Evolutionary conservation across 2,113 vertebrate species (phyloP).

Genomic region (Perccottus glenii): DNA sequence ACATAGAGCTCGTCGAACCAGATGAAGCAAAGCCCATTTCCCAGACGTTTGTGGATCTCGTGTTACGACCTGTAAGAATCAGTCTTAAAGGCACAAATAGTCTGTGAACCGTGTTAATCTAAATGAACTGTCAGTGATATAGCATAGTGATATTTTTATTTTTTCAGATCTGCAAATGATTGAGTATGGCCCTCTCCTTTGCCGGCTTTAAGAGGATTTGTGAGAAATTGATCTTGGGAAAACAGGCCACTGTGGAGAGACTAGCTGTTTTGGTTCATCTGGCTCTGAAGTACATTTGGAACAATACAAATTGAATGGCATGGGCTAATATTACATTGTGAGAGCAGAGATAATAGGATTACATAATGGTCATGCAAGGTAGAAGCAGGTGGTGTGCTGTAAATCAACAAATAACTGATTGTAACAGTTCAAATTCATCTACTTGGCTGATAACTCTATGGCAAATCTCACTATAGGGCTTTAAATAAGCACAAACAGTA

Average conservation of each 20-base stretch:
- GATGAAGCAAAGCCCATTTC: slow-evolving; percentile 67
- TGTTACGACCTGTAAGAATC: slow-evolving; percentile 40
- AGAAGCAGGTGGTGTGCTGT: slow-evolving; percentile 30
- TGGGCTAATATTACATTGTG: slow-evolving; percentile 60
- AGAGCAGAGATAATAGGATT: slow-evolving; percentile 64
- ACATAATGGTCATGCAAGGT: slow-evolving; percentile 72
- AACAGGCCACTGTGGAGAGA: slow-evolving; percentile 24
- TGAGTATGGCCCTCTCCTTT: slow-evolving; percentile 31
- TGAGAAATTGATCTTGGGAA: not conserved
- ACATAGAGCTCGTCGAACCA: slow-evolving; percentile 68
- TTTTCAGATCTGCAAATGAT: not conserved
- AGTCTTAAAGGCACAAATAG: slow-evolving; percentile 51
- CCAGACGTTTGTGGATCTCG: slow-evolving; percentile 29
- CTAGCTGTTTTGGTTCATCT: slow-evolving; percentile 64
- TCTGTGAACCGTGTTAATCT: slow-evolving; percentile 6
- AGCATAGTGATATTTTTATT: slow-evolving; percentile 4
- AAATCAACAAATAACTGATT: slow-evolving; percentile 47
- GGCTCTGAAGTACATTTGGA: slow-evolving; percentile 67
- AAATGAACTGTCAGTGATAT: slow-evolving; percentile 14
- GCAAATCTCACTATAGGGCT: slow-evolving; percentile 50
- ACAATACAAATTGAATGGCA: slow-evolving; percentile 68
- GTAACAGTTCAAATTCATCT: slow-evolving; percentile 42
- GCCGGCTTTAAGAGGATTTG: slow-evolving; percentile 20
- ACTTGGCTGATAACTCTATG: slow-evolving; percentile 51
- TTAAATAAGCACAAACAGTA: slow-evolving; percentile 46